These are phyloP conservation scores for Euplexia lucipara DNA, from an alignment of 2,888 invertebrate genomes.

Conservation along the genomic window DNA sequence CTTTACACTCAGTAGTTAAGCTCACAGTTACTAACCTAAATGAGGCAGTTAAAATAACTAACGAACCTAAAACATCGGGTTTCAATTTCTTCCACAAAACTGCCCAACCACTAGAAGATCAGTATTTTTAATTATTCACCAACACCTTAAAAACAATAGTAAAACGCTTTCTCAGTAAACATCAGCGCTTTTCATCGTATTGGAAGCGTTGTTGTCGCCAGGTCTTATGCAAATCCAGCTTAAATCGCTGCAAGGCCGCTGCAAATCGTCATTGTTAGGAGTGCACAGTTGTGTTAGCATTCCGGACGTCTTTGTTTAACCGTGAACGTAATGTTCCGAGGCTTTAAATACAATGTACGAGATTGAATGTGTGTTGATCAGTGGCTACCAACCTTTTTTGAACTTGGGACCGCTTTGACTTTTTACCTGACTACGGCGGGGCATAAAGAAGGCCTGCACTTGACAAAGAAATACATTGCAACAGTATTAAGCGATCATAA, in stretches of 20 bases:
- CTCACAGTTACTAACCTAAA: too few relatives aligned
- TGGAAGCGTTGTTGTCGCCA: slow-evolving; percentile 45
- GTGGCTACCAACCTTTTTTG: too few relatives aligned
- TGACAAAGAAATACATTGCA: too few relatives aligned
- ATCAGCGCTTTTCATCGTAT: slow-evolving; percentile 42
- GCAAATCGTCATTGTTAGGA: slow-evolving; percentile 62
- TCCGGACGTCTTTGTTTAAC: slow-evolving; percentile 48
- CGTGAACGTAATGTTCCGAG: slow-evolving; percentile 33
- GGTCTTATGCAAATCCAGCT: slow-evolving; percentile 62
- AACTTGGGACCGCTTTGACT: too few relatives aligned
- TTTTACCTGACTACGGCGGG: too few relatives aligned
- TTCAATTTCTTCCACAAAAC: neutral
- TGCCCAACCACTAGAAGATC: neutral
- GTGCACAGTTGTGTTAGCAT: slow-evolving; percentile 61
- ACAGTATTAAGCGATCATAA: too few relatives aligned
- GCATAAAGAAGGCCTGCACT: too few relatives aligned
- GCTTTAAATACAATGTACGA: slow-evolving; percentile 33
- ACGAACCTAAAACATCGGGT: neutral
- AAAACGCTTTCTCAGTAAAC: slow-evolving; percentile 43
- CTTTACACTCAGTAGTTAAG: too few relatives aligned
- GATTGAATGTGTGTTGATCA: slow-evolving; percentile 35
- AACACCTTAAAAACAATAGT: slow-evolving; percentile 13
- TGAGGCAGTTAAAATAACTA: too few relatives aligned
- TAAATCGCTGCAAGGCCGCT: slow-evolving; percentile 57
- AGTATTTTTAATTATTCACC: slow-evolving; percentile 19